Conservation (phyloP, 2,888 invertebrate species). For the Xylocampa areola region DNA sequence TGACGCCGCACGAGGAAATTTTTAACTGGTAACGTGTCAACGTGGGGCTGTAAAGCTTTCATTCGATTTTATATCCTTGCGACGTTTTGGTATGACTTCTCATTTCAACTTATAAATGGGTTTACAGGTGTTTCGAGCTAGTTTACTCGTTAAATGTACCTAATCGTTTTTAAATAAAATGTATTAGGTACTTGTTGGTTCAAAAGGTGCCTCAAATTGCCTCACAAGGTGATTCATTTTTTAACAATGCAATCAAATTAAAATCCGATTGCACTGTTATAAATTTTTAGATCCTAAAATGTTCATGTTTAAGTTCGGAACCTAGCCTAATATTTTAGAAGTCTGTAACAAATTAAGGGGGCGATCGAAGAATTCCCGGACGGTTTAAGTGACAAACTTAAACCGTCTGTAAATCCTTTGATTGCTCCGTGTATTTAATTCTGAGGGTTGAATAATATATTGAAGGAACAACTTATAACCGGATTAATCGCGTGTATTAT, state of each 20-base stretch:
- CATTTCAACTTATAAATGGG: slow-evolving; percentile 15
- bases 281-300: no score
- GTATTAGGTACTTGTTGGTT: slow-evolving; percentile 4
- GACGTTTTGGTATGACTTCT: slow-evolving; percentile 16
- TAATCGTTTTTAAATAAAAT: slow-evolving; percentile 8
- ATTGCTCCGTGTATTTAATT: slow-evolving; percentile 9
- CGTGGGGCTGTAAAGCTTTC: slow-evolving; percentile 2
- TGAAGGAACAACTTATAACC: no score
- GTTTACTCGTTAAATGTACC: slow-evolving; percentile 4
- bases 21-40: slow-evolving; percentile 11
- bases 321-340: no score
- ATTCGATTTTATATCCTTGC: slow-evolving; percentile 37
- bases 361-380: no score
- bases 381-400: no score
- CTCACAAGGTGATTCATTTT: no score
- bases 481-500: no score
- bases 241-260: no score
- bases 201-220: not conserved
- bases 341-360: no score
- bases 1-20: slow-evolving; percentile 9
- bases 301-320: no score
- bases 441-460: not conserved
- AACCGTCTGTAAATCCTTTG: no score
- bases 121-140: slow-evolving; percentile 10
- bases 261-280: no score